Conservation (phyloP, 2,113 vertebrate species). For the Poeciliopsis turrubarensis region DNA sequence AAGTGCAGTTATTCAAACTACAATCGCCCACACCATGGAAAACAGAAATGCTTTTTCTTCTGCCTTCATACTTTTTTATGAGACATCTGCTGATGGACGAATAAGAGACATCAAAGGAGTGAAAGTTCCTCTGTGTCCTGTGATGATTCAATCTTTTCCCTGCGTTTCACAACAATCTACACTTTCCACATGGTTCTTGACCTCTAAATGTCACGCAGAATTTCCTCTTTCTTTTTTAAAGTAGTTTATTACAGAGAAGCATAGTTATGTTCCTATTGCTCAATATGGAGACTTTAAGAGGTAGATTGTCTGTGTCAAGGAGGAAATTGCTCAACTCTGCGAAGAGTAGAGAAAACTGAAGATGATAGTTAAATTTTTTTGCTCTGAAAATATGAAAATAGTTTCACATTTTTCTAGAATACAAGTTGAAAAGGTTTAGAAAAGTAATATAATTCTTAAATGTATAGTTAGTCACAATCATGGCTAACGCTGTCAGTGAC, state of each 20-base stretch:
- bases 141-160: constrained; percentile 38
- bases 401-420: constrained; percentile 2
- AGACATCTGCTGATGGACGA: constrained; percentile 20
- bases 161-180: constrained; percentile 29
- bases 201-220: constrained; percentile 65
- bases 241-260: constrained; percentile 20
- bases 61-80: constrained; percentile 7
- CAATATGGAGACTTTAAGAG: constrained; percentile 17
- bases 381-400: neutral
- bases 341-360: neutral
- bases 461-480: neutral
- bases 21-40: constrained; percentile 29
- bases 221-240: constrained; percentile 25
- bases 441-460: neutral
- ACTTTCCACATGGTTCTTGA: constrained; percentile 52
- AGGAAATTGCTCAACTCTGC: constrained; percentile 51
- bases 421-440: constrained; percentile 15
- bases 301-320: constrained; percentile 4
- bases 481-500: constrained; percentile 21
- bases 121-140: constrained; percentile 21
- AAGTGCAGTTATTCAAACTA: neutral
- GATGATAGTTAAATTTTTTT: constrained; percentile 7
- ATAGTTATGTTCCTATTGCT: constrained; percentile 33
- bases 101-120: constrained; percentile 36
- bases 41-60: neutral